Evolutionary conservation across 2,113 vertebrate species (phyloP).

Genomic region (Tetrax tetrax): DNA sequence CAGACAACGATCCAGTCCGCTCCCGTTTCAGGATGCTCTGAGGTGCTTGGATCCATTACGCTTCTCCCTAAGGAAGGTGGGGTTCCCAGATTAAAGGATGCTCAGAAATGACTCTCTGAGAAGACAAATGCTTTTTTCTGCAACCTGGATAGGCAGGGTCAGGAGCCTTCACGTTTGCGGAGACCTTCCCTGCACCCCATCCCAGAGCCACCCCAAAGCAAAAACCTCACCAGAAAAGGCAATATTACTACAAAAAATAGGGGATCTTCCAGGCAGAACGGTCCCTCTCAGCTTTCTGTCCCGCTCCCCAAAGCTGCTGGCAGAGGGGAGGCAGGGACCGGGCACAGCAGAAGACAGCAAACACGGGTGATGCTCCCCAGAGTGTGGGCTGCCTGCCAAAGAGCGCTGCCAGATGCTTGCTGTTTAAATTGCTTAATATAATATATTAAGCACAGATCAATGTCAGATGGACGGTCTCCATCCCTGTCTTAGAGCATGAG

Average conservation of each 20-base stretch:
- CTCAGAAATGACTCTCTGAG: background rate
- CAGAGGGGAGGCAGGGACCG: background rate
- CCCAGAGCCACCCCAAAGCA: background rate
- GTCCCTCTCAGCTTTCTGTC: background rate
- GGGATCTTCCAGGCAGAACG: background rate
- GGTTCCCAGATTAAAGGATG: background rate
- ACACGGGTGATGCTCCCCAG: background rate
- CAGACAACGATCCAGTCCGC: background rate
- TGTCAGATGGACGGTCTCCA: background rate
- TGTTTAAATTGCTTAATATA: background rate
- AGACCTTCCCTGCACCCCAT: background rate
- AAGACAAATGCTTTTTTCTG: background rate
- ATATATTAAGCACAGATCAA: background rate
- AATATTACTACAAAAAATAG: background rate
- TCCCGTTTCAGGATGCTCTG: background rate
- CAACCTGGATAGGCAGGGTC: fast-evolving
- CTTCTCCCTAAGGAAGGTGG: background rate
- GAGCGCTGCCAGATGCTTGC: background rate
- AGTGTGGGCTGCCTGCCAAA: background rate
- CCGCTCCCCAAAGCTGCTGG: background rate
- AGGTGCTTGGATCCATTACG: background rate
- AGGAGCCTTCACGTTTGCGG: background rate
- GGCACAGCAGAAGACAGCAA: background rate
- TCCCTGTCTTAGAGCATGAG: background rate
- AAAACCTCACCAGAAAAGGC: background rate